Base-by-base conservation (phyloP, 2,113 vertebrate species). In the Lota lota region DNA sequence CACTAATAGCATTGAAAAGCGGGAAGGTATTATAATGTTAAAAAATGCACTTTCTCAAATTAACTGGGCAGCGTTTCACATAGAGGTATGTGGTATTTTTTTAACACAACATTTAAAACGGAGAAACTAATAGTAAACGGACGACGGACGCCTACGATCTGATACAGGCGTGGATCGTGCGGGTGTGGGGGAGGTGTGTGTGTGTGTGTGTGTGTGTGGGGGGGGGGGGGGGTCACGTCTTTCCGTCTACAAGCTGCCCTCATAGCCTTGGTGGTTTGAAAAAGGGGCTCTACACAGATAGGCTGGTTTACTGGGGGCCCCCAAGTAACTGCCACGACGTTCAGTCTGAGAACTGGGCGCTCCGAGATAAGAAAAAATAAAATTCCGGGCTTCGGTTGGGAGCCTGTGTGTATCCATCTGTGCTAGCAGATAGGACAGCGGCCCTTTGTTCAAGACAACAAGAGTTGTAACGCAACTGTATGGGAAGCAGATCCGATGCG, bases 381-480 rank as follows among this genome's bases (percentile, higher is more conserved):
- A 69, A 68, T 74, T 60, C 53, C 72, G 40, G 69, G 67, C 79
- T 89, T 92, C 86, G 63, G 84, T 90, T 89, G 67, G 79, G 76
- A 72, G 28, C 56, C 33, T 86, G 82, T 89, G 88, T 90, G 89
- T 89, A 68, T 84, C 87, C 90, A 91, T 93, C 89, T 92, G 90
- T 87, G 89, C 88, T 75, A 28, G 68, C 73, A 64, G 57, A 76
- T 67, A 69, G 68, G 69, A 74, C 77, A 85, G 71, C 18, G 74
- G 70, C 53, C 77, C 77, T 88, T 87, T 89, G 85, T 90, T 82
- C 65, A 57, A 75, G 40, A 53, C 70, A 24, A 50, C 71, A 40
- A 16, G 51, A 53, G 63, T 54, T 77, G 66, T 64, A 2, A 4
- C 63, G 66, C 1, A 68, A 59, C 8, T 63, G 6, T 7, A 14